Base-by-base conservation (phyloP, 2,113 vertebrate genomes). In the Copsychus sechellarum region DNA sequence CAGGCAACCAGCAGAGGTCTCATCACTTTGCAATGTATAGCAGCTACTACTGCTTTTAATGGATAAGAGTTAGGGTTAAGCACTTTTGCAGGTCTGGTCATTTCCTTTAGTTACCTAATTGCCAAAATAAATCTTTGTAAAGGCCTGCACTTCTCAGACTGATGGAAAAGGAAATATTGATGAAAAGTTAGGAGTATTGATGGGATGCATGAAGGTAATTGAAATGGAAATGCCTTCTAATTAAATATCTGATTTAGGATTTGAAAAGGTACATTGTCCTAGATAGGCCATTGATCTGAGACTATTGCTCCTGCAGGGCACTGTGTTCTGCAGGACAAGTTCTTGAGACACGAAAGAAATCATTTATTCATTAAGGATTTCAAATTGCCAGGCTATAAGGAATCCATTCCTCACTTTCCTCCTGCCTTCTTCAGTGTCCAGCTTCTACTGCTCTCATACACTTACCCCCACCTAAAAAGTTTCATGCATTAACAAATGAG, bases 181-280 rank as follows among this genome's bases (percentile, higher is more conserved):
- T 73, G 40, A 93, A 76, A 94, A 31, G 38, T 57, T 66, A 38
- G 29, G 38, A 86, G 12, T 77, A 90, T 65, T 88, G 88, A 77
- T 86, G 62, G 31, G 61, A 80, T 57, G 14, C 25, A 69, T 12
- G 36, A 81, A 90, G 34, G 76, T 45, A 86, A 65, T 25, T 80
- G 78, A 62, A 94, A 90, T 50, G 53, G 71, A 93, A 95, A 88
- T 77, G 26, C 9, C 21, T 92, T 86, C 62, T 95, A 85, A 93
- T 94, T 79, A 88, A 85, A 61, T 53, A 77, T 61, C 66, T 72
- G 45, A 25, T 80, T 86, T 48, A 82, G 45, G 45, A 42, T 80
- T 93, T 90, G n/a, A 58, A 92, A 88, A 88, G 34, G 20, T n/a
- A 42, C 15, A 3, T 71, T 87, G 81, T 69, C 36, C 25, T 77